Evolutionary conservation across 2,113 vertebrate genomes (phyloP).

Genomic region (Labeo rohita): DNA sequence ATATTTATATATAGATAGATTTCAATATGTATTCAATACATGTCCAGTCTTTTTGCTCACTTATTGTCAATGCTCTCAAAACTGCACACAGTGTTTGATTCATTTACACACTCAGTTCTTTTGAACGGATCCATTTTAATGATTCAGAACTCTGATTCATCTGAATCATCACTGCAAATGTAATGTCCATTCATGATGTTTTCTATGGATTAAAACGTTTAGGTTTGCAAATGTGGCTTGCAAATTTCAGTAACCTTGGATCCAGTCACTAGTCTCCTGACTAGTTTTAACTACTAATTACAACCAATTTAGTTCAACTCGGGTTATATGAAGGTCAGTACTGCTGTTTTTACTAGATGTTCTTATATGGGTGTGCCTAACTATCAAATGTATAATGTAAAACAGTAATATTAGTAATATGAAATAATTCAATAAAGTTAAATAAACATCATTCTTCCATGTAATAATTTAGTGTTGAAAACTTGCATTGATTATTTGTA

Average conservation of each 20-base stretch:
- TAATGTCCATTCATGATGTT: not conserved
- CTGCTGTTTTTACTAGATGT: not conserved
- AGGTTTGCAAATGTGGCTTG: not conserved
- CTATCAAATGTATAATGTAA: too few relatives aligned
- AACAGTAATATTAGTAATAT: too few relatives aligned
- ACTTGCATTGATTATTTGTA: too few relatives aligned
- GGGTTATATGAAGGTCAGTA: not conserved
- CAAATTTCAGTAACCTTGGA: not conserved
- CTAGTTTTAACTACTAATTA: not conserved
- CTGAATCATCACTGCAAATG: not conserved
- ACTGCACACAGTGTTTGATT: not conserved
- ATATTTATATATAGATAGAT: too few relatives aligned
- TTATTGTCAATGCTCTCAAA: too few relatives aligned
- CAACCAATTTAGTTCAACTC: not conserved
- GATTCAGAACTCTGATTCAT: not conserved
- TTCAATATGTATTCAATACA: too few relatives aligned
- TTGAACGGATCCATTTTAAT: not conserved
- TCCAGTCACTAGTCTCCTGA: not conserved
- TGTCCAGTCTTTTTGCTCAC: too few relatives aligned
- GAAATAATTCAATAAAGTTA: not conserved
- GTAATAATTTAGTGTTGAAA: too few relatives aligned
- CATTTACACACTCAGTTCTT: not conserved
- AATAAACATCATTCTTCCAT: not conserved
- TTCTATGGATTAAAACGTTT: not conserved
- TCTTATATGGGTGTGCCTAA: too few relatives aligned